Evolutionary conservation across 2,797 vertebrate genomes (phyloP), one percentile per base, ranked within the genome.

Genomic region (Pseudochromis fuscus): DNA sequence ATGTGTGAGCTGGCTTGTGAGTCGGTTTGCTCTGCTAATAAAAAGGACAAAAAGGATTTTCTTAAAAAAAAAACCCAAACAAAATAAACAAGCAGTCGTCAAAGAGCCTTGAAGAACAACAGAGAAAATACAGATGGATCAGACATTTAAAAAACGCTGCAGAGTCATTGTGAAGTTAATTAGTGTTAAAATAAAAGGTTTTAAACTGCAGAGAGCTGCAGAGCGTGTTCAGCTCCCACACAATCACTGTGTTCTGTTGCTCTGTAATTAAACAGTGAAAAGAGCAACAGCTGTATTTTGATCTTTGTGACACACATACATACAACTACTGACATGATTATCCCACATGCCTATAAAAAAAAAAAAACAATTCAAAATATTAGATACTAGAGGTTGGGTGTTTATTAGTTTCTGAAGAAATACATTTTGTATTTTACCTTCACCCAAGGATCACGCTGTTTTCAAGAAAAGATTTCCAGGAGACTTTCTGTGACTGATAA

Each of bases 1-100:
- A 95, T 90, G 94, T 91, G 10, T 95, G 95, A 77, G 91, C 91
- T 85, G 95, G 94, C 90, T 95, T 96, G 84, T 95, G 95, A 72
- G 91, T 90, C 90, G 96, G 94, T 85, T 95, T 96, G 89, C 86
- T 94, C 96, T 97, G 88, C 55, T 74, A 48, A 3, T n/a, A 58
- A 30, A 57, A 56, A 3, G 35, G 21, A 78, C n/a, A 63, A 16
- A 49, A 46, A 25, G 3, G 10, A 42, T 23, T 62, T 62, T 35
- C 15, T 7, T 6, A 38, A 38, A 42, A 42, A 42, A n/a, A 30
- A 28, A 42, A 42, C 5, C n/a, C n/a, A n/a, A n/a, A n/a, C n/a
- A n/a, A n/a, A n/a, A n/a, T n/a, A n/a, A n/a, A 16, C 3, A 40
- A 40, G 5, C 5, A 6, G 5, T 42, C 2, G 23, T 16, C 33